phyloP scores from a whole-genome alignment of 2,113 vertebrate species.

The Platycercus adscitus region DNA sequence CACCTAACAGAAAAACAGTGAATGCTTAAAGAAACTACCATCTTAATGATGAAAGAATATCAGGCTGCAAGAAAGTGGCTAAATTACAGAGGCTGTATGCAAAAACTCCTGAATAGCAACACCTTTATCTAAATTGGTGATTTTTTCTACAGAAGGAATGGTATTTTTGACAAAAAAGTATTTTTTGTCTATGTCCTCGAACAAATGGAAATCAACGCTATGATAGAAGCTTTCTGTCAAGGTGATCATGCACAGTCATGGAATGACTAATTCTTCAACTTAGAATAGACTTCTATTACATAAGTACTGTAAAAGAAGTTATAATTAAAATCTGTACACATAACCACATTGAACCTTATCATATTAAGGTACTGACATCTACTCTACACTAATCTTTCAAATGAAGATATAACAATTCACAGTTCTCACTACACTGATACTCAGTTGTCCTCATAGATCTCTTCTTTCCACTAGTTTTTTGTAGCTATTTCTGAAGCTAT shows the following conservation, averaged over 20 bases:
- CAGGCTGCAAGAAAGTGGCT: neutral
- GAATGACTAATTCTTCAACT: neutral
- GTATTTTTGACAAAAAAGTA: neutral
- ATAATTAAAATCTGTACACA: neutral
- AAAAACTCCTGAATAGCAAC: neutral
- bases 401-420: neutral
- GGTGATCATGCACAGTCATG: neutral
- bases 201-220: neutral
- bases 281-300: neutral
- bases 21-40: neutral
- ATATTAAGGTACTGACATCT: neutral
- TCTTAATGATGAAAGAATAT: neutral
- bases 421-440: neutral
- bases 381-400: neutral
- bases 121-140: neutral
- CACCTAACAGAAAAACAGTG: neutral
- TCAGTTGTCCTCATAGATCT: neutral
- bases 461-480: neutral
- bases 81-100: neutral
- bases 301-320: neutral
- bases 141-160: neutral
- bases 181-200: neutral
- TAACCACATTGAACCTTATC: neutral
- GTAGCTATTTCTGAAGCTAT: neutral
- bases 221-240: neutral